A percentile compares a stretch with the other conserved stretches of the same genome.
phyloP scores from a whole-genome alignment of 2,113 vertebrate genomes.

The Heteronetta atricapilla region DNA sequence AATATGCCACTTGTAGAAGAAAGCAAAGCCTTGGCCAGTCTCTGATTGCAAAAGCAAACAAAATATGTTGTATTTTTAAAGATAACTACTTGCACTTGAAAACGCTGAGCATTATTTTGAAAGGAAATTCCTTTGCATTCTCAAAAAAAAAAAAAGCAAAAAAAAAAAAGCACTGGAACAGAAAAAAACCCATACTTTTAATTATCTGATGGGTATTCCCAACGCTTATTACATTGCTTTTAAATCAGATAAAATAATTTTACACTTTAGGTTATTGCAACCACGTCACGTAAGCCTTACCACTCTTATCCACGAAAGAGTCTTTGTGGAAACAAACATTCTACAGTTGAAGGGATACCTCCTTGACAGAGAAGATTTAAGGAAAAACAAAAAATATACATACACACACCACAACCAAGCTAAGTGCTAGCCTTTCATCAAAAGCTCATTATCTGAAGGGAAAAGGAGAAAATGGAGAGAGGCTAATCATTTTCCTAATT shows the following conservation, averaged over 20 bases:
- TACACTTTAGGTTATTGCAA: background rate
- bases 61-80: background rate
- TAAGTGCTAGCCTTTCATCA: background rate
- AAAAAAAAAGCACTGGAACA: background rate
- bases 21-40: background rate
- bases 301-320: background rate
- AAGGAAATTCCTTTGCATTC: background rate
- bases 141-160: background rate
- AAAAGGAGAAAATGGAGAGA: slow-evolving; percentile 7
- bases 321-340: background rate
- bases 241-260: background rate
- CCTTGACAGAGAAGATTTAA: background rate
- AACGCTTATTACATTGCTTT: background rate
- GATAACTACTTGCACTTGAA: background rate
- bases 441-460: background rate
- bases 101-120: background rate
- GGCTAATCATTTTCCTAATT: background rate
- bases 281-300: background rate
- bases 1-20: background rate
- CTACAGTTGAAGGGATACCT: background rate
- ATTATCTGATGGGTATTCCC: background rate
- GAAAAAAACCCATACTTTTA: background rate
- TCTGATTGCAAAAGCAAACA: background rate
- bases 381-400: background rate
- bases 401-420: background rate